Evolutionary conservation across 2,888 invertebrate species (phyloP).

Genomic region (Perizoma affinitatum): DNA sequence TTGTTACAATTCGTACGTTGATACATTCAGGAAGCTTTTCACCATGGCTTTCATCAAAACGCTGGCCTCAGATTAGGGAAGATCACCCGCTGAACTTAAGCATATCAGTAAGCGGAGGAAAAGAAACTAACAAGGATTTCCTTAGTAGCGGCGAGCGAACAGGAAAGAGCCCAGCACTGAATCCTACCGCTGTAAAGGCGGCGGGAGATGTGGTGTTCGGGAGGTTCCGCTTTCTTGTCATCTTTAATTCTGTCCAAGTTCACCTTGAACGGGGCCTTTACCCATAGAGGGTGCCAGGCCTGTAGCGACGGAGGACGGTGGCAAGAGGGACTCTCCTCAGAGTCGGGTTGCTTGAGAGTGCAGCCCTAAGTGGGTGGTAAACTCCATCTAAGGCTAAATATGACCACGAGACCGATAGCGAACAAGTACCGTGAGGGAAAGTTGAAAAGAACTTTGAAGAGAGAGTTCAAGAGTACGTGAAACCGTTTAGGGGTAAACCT

Average conservation of each 20-base stretch:
- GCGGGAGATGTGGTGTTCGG: constrained; percentile 35
- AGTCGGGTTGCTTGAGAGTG: too few relatives aligned
- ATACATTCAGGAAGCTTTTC: too few relatives aligned
- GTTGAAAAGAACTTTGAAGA: too few relatives aligned
- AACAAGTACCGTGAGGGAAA: too few relatives aligned
- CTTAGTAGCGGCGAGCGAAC: constrained; percentile 36
- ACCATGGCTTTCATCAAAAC: neutral
- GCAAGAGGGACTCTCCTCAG: too few relatives aligned
- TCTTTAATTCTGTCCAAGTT: constrained; percentile 12
- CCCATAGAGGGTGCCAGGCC: constrained; percentile 82
- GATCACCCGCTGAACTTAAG: constrained; percentile 39
- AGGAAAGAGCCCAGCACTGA: constrained; percentile 52
- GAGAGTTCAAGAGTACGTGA: too few relatives aligned
- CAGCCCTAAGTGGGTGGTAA: too few relatives aligned
- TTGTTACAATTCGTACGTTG: too few relatives aligned
- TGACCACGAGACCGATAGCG: too few relatives aligned
- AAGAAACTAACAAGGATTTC: constrained; percentile 82
- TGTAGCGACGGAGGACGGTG: constrained; percentile 49
- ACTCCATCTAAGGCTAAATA: too few relatives aligned
- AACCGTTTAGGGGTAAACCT: too few relatives aligned
- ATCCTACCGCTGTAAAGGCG: constrained; percentile 64
- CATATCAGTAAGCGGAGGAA: constrained; percentile 89
- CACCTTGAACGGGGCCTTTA: constrained; percentile 78
- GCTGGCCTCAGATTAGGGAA: neutral
- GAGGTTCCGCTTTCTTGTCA: constrained; percentile 3